Percentiles rank a stretch among this genome's conserved stretches.
phyloP scores from a whole-genome alignment of 2,888 invertebrate species.

The Gymnocheta viridis region DNA sequence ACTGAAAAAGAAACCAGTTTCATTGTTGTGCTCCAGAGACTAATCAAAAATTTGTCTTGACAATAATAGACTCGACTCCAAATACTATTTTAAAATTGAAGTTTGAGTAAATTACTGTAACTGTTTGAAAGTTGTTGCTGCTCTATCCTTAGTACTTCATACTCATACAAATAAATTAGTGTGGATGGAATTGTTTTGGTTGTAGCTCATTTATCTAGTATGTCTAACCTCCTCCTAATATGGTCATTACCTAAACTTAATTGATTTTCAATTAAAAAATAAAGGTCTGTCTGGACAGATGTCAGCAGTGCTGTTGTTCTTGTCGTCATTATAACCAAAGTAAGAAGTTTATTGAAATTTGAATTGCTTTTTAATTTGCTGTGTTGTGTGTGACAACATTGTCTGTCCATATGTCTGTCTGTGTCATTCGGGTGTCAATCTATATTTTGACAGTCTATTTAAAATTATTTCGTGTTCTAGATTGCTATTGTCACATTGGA shows the following conservation, averaged over 20 bases:
- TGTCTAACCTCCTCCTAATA: constrained; percentile 50
- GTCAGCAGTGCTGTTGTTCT: constrained; percentile 14
- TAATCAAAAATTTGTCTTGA: constrained; percentile 67
- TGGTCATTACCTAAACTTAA: constrained; percentile 67
- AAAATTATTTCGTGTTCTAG: constrained; percentile 51
- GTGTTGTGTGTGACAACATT: constrained; percentile 45
- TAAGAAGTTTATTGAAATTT: constrained; percentile 38
- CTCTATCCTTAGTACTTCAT: not conserved
- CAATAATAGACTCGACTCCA: constrained; percentile 58
- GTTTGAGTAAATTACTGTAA: constrained; percentile 53
- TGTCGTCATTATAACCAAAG: constrained; percentile 10
- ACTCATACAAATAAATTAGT: not conserved
- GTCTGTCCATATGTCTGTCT: constrained; percentile 49
- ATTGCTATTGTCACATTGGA: constrained; percentile 1
- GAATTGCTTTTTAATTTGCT: constrained; percentile 31
- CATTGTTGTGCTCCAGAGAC: constrained; percentile 45
- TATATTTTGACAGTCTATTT: constrained; percentile 66
- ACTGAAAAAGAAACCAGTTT: constrained; percentile 39
- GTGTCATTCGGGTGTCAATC: constrained; percentile 65
- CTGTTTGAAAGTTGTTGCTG: constrained; percentile 17
- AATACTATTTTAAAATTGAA: constrained; percentile 36
- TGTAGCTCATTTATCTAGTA: not conserved
- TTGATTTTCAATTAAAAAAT: constrained; percentile 65
- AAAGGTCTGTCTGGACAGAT: constrained; percentile 34
- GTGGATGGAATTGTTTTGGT: constrained; percentile 24